Base-by-base conservation (phyloP, 2,797 vertebrate genomes). In the Epinephelus coioides region DNA sequence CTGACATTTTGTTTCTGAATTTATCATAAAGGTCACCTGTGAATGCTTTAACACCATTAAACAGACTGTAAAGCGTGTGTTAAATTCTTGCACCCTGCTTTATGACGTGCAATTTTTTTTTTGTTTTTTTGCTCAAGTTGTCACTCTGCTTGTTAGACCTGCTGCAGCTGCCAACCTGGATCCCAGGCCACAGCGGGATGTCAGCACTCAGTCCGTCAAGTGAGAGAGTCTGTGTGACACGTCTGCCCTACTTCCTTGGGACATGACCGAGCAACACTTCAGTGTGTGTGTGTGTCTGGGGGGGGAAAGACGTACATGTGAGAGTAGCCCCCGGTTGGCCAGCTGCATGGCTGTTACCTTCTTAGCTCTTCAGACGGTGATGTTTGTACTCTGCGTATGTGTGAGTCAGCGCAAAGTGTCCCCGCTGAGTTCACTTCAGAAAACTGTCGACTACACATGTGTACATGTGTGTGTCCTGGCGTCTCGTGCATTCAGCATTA, bases 171-270 rank as follows among this genome's bases (percentile, higher is more conserved):
- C 73, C 85, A 88, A 59, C 76, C 69, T 82, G 82, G 64, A 83
- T 77, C 73, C 75, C 76, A 68, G 79, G 60, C 82, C 81, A 59
- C 46, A n/a, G 59, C 25, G 19, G 54, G 69, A 85, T 61, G 81
- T 88, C 91, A 88, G 73, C 88, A 86, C 85, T 92, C 88, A 91
- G 2, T n/a, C 50, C 69, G 23, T 90, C 86, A 88, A 79, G 75
- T 43, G 25, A 53, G 47, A 69, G 69, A 87, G 66, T 79, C 74
- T 44, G 76, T 87, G 81, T 89, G 92, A 91, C 92, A 86, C 78
- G 84, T 86, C 82, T 86, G 88, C 79, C 87, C 91, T 69, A 90
- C 86, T 92, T 91, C 76, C 50, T 62, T 81, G 68, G 79, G 83
- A 90, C 90, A 79, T 84, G 82, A 87, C 88, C 77, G 27, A 21